Evolutionary conservation across 1,140 invertebrate species (phyloP).

Genomic region (Chironomus tepperi): DNA sequence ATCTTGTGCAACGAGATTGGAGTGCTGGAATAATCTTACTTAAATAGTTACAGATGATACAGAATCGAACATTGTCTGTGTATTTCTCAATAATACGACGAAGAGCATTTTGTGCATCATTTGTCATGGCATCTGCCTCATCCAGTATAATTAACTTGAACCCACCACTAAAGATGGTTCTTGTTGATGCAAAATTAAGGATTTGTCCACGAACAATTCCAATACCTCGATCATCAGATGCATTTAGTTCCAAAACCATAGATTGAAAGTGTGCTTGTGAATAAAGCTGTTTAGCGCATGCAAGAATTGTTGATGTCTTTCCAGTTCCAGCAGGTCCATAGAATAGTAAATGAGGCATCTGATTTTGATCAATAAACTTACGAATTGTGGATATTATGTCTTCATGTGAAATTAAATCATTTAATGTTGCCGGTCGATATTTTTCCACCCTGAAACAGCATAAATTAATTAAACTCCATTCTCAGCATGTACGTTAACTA

Average conservation of each 20-base stretch:
- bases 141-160: conserved; percentile 97
- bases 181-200: conserved; percentile 96
- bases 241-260: conserved; percentile 88
- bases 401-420: conserved; percentile 93
- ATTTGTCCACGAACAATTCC: conserved; percentile 92
- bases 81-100: conserved; percentile 98
- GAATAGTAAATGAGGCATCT: conserved; percentile 92
- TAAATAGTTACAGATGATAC: conserved; percentile 98
- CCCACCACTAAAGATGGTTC: conserved; percentile 87
- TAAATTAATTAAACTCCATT: conserved; percentile 27
- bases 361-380: conserved; percentile 86
- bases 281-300: conserved; percentile 91
- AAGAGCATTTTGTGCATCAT: conserved; percentile 98
- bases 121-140: conserved; percentile 99
- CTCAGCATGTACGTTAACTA: conserved; percentile 24
- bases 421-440: conserved; percentile 83
- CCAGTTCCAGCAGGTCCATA: conserved; percentile 99
- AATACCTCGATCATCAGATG: conserved; percentile 98
- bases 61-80: conserved; percentile 96
- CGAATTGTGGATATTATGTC: conserved; percentile 94
- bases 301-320: conserved; percentile 96
- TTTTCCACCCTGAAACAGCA: conserved; percentile 84
- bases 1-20: conserved; percentile 95
- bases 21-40: conserved; percentile 97
- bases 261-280: conserved; percentile 48